Conservation (phyloP, 2,888 invertebrate species). For the Formica aserva region DNA sequence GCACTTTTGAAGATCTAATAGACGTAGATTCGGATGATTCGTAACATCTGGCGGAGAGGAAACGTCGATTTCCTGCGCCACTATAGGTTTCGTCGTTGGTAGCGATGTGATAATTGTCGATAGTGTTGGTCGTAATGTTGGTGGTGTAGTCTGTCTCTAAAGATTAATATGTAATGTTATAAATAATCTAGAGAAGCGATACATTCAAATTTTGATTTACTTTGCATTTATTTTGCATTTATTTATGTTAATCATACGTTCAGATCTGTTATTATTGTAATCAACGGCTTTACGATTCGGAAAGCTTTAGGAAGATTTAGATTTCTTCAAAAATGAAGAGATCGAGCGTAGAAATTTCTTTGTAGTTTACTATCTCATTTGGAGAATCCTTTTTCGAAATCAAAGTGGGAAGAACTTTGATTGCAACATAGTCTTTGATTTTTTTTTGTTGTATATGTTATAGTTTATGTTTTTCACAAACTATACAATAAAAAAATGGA, state of each 20-base stretch:
- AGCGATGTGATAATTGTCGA: neutral
- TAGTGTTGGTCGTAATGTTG: neutral
- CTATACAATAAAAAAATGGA: no score
- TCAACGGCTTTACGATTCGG: neutral
- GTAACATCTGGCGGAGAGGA: conserved; percentile 83
- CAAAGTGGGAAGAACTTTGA: neutral
- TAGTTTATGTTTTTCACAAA: neutral
- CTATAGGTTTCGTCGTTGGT: neutral
- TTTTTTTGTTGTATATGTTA: neutral
- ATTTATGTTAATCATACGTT: neutral
- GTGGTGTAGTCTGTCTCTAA: neutral
- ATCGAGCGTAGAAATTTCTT: neutral
- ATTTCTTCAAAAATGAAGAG: neutral
- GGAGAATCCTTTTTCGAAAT: neutral
- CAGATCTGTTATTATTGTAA: neutral
- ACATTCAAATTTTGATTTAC: neutral
- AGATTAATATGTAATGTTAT: conserved; percentile 14
- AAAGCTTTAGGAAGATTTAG: neutral
- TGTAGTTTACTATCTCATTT: neutral
- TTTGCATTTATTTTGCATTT: no score
- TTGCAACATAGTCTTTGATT: neutral
- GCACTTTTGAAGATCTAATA: conserved; percentile 86
- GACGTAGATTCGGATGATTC: conserved; percentile 83
- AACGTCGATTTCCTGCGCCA: neutral
- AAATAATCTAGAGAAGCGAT: neutral